Base-by-base conservation (phyloP, 2,113 vertebrate species). In the Sisor rabdophorus region DNA sequence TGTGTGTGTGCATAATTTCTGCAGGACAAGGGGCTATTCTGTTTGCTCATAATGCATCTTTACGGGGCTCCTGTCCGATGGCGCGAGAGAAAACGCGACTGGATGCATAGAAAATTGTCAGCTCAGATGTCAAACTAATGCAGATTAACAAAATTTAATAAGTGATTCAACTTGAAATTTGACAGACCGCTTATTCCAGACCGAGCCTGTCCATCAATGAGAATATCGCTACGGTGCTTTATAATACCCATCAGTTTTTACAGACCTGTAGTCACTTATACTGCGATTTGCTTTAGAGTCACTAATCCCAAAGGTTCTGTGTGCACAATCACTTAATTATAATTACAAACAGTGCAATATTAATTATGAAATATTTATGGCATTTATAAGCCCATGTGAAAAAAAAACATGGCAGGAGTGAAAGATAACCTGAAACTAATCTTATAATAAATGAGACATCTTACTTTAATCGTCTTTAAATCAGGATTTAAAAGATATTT, bases 1-100 rank as follows among this genome's bases (percentile, higher is more conserved):
- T 22, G 73, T 40, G 71, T 28, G 75, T 48, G 76, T 64, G 81
- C 53, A 77, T 71, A 80, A 55, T 76, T 44, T 5, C 50, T 32
- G 48, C 55, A 67, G 64, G 40, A 58, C 47, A 64, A 78, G 65
- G 53, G 54, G 56, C 76, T 78, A 52, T 64, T 65, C 60, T 75
- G 30, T 26, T 44, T 52, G 58, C 47, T 64, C 59, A 60, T 63
- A 52, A 78, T 54, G 75, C 24, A 32, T 22, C 44, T 63, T 36
- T 52, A 52, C 60, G 24, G 47, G 22, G 54, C 71, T 61, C 26
- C n/a, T 12, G 44, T 44, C 30, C 5, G 6, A 50, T n/a, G 5
- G 40, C 22, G n/a, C 28, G 15, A 22, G 40, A 26, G 8, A 52
- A 50, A 44, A 26, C 4, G 12, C 11, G 28, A 8, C 30, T 16